phyloP scores from a whole-genome alignment of 2,888 invertebrate genomes.

The Drosophila gaucha region DNA sequence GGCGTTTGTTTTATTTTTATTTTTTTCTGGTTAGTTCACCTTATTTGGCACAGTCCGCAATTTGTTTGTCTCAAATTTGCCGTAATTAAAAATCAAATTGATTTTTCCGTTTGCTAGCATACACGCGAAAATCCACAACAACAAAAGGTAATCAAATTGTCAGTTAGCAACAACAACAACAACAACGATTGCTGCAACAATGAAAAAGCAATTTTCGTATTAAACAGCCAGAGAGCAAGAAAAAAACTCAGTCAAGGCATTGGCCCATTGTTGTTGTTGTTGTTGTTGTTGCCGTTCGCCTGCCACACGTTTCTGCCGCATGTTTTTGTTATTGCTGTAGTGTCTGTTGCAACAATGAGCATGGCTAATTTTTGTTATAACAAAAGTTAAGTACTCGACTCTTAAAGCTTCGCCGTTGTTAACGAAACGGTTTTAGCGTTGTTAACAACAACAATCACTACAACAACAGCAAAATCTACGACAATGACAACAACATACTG shows the following conservation, averaged over 20 bases:
- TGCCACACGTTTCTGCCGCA: conserved; percentile 65
- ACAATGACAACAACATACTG: conserved; percentile 26
- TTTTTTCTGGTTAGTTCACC: conserved; percentile 46
- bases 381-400: conserved; percentile 72
- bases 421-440: conserved; percentile 54
- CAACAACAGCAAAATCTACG: conserved; percentile 35
- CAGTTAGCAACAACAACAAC: conserved; percentile 47
- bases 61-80: conserved; percentile 74
- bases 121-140: conserved; percentile 36
- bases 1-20: conserved; percentile 5
- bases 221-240: conserved; percentile 42
- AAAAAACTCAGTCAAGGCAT: conserved; percentile 74
- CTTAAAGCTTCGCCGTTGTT: conserved; percentile 65
- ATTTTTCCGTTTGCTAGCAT: conserved; percentile 62
- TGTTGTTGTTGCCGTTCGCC: conserved; percentile 43
- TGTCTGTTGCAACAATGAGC: conserved; percentile 74
- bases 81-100: conserved; percentile 75
- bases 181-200: conserved; percentile 59
- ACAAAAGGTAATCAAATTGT: conserved; percentile 55
- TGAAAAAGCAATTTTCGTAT: conserved; percentile 70
- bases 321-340: conserved; percentile 44
- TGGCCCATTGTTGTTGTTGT: conserved; percentile 41
- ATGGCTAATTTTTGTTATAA: conserved; percentile 77
- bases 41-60: conserved; percentile 64
- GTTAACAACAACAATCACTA: conserved; percentile 41